Conservation (phyloP, 2,888 invertebrate genomes). For the Sinohyriopsis cumingii region DNA sequence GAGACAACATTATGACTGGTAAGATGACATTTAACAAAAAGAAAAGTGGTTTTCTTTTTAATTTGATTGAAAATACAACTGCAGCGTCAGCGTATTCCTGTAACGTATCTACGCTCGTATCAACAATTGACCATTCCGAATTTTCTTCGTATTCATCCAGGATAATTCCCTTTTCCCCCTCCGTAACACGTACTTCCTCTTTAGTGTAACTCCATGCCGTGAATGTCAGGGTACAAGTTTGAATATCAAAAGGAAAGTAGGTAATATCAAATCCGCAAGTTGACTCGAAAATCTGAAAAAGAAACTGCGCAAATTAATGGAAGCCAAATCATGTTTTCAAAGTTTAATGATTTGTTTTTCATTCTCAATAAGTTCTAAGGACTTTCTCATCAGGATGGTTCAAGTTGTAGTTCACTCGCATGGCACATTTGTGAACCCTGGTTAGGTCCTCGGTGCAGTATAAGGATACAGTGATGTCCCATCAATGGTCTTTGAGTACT, state of each 20-base stretch:
- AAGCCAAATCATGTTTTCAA: no score
- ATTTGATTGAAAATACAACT: constrained; percentile 19
- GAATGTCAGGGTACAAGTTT: constrained; percentile 22
- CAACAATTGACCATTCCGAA: constrained; percentile 21
- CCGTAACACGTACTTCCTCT: constrained; percentile 16
- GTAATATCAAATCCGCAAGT: constrained; percentile 27
- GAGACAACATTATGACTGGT: constrained; percentile 29
- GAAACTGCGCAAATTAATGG: background rate
- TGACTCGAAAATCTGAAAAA: constrained; percentile 24
- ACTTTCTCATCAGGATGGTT: no score
- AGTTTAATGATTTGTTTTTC: no score
- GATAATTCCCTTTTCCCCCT: constrained; percentile 16
- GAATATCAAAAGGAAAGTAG: constrained; percentile 29
- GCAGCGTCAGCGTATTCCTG: constrained; percentile 9
- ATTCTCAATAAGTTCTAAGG: no score
- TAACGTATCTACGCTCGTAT: constrained; percentile 8
- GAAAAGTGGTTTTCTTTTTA: constrained; percentile 33
- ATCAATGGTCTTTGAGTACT: no score
- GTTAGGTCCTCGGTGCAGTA: no score
- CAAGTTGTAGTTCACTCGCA: no score
- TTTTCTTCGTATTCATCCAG: constrained; percentile 14
- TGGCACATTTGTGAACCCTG: no score
- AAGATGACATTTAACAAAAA: constrained; percentile 28
- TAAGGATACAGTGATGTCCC: no score
- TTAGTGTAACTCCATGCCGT: constrained; percentile 25